A percentile compares a stretch with the other conserved stretches of the same genome.
Conservation (phyloP, 2,113 vertebrate genomes). For the Heloderma charlesbogerti region DNA sequence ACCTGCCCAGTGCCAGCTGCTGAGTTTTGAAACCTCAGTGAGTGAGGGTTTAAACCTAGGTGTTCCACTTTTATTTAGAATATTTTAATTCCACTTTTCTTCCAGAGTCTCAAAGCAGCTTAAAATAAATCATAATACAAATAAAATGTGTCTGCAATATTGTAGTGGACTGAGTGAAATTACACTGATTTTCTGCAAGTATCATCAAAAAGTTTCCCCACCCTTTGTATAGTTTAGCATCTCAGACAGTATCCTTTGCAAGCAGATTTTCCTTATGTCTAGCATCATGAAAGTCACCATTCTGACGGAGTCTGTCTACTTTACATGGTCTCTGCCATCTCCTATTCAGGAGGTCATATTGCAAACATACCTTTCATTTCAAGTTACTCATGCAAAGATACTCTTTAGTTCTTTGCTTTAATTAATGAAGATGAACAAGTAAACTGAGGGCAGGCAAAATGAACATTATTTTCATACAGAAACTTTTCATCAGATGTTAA, state of each 20-base stretch:
- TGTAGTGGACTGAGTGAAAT: neutral
- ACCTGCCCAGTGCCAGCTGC: neutral
- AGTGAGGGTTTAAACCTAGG: neutral
- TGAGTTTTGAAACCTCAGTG: no score
- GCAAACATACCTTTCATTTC: neutral
- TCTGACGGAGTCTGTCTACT: neutral
- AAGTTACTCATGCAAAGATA: neutral
- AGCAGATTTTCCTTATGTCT: neutral
- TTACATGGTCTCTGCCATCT: neutral
- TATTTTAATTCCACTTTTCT: neutral
- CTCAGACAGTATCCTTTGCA: neutral
- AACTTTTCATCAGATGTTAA: neutral
- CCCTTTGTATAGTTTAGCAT: neutral
- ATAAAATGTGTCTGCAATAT: neutral
- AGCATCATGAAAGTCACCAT: neutral
- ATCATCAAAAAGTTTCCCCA: neutral
- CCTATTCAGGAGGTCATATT: neutral
- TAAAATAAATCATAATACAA: neutral
- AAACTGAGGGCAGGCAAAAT: accelerated
- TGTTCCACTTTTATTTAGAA: neutral
- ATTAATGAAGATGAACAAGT: neutral
- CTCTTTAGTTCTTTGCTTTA: neutral
- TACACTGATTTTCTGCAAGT: neutral
- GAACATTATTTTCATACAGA: neutral
- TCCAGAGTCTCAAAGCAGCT: neutral